A percentile compares a stretch with the other conserved stretches of the same genome.
These are phyloP conservation scores for Falco berigora DNA, from an alignment of 2,797 vertebrate genomes.

Conservation along the genomic window DNA sequence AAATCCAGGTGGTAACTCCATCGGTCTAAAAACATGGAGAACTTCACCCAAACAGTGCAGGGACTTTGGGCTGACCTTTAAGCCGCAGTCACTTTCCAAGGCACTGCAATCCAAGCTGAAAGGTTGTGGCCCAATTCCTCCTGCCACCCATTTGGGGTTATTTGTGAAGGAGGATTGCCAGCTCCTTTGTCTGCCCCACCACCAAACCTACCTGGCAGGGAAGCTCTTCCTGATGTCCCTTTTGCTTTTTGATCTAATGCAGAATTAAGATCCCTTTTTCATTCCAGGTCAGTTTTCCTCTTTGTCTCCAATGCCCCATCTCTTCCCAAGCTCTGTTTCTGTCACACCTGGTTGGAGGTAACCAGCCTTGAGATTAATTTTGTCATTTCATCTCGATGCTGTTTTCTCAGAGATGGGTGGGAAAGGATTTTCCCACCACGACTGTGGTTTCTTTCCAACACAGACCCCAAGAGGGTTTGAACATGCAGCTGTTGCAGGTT, in stretches of 20 bases:
- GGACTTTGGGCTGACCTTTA: not conserved
- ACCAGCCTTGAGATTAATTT: not conserved
- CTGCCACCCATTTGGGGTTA: not conserved
- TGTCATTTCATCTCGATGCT: not conserved
- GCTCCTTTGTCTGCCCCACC: not conserved
- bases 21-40: accelerated
- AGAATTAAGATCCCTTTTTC: not conserved
- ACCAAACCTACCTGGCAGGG: not conserved
- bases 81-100: not conserved
- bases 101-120: not conserved
- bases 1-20: not conserved
- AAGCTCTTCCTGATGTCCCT: not conserved
- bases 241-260: not conserved
- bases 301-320: not conserved
- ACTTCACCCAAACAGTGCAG: not conserved
- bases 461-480: not conserved
- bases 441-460: not conserved
- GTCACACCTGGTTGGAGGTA: not conserved
- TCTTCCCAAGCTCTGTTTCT: not conserved
- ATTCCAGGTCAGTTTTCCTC: not conserved
- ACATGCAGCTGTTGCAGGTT: not conserved
- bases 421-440: not conserved
- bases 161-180: not conserved
- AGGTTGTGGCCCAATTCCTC: not conserved
- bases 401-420: not conserved